phyloP scores from a whole-genome alignment of 92 coral and sea anemone species.

The Desmophyllum pertusum region DNA sequence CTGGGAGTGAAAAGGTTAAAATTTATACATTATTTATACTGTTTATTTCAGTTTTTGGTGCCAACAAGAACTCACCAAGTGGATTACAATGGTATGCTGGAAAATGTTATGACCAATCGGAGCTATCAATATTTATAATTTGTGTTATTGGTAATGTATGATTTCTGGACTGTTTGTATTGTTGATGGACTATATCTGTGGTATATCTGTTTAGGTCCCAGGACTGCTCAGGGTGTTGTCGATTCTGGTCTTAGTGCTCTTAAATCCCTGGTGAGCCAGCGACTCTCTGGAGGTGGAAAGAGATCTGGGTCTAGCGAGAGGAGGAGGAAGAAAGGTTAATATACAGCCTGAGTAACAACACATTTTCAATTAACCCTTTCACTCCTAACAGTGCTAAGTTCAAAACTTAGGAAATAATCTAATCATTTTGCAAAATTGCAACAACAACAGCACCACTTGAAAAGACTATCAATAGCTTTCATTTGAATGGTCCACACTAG shows the following conservation, averaged over 20 bases:
- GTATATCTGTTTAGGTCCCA: conserved; percentile 57
- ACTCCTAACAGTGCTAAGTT: too few species aligned
- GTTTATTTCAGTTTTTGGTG: conserved; percentile 80
- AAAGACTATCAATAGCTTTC: too few species aligned
- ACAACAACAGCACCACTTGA: too few species aligned
- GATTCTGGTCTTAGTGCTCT: conserved; percentile 86
- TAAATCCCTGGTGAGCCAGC: conserved; percentile 74
- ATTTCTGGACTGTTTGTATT: background rate
- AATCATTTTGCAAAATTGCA: too few species aligned
- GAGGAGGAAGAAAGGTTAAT: conserved; percentile 32
- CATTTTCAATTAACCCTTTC: background rate
- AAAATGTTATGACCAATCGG: too few species aligned
- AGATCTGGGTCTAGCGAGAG: conserved; percentile 68
- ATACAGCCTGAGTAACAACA: too few species aligned
- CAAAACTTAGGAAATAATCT: too few species aligned
- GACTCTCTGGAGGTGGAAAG: conserved; percentile 86
- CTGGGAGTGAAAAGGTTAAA: too few species aligned
- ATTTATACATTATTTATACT: background rate
- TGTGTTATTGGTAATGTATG: background rate
- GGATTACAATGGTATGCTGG: conserved; percentile 88
- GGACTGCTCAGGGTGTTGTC: conserved; percentile 85
- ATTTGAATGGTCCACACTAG: too few species aligned
- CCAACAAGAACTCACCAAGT: conserved; percentile 88
- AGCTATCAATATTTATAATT: too few species aligned
- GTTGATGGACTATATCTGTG: background rate